These are phyloP conservation scores for Ceramica pisi DNA, from an alignment of 2,888 invertebrate genomes.

Conservation along the genomic window DNA sequence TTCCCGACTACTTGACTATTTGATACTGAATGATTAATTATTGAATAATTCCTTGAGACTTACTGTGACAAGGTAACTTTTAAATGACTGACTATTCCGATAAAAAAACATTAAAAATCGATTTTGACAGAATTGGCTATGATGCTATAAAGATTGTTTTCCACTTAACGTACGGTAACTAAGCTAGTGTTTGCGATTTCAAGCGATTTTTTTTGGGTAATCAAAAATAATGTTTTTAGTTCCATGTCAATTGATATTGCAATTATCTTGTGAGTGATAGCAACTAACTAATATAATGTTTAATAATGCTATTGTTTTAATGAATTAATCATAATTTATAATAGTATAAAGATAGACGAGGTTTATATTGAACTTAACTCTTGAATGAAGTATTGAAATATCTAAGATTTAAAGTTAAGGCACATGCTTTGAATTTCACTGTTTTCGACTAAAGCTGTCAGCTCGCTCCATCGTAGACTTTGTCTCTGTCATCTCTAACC, in stretches of 20 bases:
- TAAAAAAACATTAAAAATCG: too few relatives aligned
- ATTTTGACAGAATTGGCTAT: conserved; percentile 5
- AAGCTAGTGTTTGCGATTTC: conserved; percentile 36
- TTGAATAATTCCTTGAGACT: too few relatives aligned
- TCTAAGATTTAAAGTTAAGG: conserved; percentile 8
- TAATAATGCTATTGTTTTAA: too few relatives aligned
- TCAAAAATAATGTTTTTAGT: too few relatives aligned
- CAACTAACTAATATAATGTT: background rate
- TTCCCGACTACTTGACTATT: too few relatives aligned
- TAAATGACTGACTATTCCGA: background rate
- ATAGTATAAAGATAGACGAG: background rate
- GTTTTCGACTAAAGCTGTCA: too few relatives aligned
- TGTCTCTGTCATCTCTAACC: too few relatives aligned
- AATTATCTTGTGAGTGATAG: background rate
- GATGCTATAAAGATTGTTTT: conserved; percentile 16
- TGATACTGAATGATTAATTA: too few relatives aligned
- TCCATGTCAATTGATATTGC: conserved; percentile 17
- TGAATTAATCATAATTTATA: conserved; percentile 10
- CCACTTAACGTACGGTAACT: background rate
- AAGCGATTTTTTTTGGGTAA: conserved; percentile 23
- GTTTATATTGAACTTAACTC: background rate
- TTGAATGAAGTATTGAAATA: background rate
- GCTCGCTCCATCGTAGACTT: too few relatives aligned
- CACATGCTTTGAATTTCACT: too few relatives aligned
- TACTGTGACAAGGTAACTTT: background rate